Evolutionary conservation across 2,888 invertebrate species (phyloP).

Genomic region (Coleophora flavipennella): DNA sequence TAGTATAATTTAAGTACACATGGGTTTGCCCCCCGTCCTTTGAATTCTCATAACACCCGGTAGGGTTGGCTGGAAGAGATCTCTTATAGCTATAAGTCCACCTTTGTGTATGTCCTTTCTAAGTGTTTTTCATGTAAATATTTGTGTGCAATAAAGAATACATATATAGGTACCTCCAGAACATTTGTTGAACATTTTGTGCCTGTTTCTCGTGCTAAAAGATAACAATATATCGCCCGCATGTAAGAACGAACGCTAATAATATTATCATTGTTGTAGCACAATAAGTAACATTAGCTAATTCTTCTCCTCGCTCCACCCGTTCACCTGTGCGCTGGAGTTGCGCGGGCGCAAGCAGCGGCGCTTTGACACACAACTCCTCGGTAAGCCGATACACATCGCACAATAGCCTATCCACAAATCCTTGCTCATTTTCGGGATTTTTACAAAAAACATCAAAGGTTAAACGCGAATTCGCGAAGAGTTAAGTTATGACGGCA

Average conservation of each 20-base stretch:
- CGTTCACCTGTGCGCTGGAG: conserved; percentile 60
- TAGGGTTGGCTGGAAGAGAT: too few species aligned
- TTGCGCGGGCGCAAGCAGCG: conserved; percentile 27
- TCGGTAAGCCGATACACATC: conserved; percentile 44
- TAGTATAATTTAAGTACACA: too few species aligned
- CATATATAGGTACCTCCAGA: too few species aligned
- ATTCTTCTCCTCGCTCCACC: conserved; percentile 17
- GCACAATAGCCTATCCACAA: conserved; percentile 39
- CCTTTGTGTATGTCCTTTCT: too few species aligned
- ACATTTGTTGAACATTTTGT: too few species aligned
- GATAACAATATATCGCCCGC: conserved; percentile 43
- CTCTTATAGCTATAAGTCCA: too few species aligned
- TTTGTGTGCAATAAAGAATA: too few species aligned
- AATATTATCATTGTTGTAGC: conserved; percentile 24
- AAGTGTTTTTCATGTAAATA: too few species aligned
- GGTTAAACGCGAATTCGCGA: conserved; percentile 7
- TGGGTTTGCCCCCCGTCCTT: too few species aligned
- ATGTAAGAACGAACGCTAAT: conserved; percentile 28
- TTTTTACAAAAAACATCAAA: too few species aligned
- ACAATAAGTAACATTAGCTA: conserved; percentile 37
- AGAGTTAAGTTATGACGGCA: too few species aligned
- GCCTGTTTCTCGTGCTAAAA: conserved; percentile 2
- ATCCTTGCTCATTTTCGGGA: conserved; percentile 16
- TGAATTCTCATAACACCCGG: too few species aligned
- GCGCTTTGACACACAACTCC: conserved; percentile 45